Base-by-base conservation (phyloP, 2,888 invertebrate genomes). In the Heliconius erato region DNA sequence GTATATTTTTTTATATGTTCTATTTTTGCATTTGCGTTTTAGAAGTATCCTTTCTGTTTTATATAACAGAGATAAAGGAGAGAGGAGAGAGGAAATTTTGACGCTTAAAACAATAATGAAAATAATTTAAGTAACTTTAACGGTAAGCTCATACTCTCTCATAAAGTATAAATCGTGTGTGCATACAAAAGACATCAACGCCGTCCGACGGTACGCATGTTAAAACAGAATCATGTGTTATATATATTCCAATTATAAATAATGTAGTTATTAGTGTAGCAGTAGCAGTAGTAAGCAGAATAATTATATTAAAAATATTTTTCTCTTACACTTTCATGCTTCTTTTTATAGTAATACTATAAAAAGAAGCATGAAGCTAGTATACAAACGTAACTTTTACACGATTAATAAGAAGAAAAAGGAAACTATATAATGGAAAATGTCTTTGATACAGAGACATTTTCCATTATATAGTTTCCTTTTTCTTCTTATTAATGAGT, bases 131-230 rank as follows among this genome's bases (percentile, higher is more conserved):
- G 35, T 35, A 63, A 76, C n/a, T n/a, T 40, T 26, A 63, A 63
- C 16, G 59, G 16, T 76, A 76, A 76, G 76, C 59, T 23, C 59
- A 59, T 40, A 54, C 3, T 63, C 40, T 11, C 40, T 11, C 40
- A 40, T 40, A 63, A 54, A 59, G n/a, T 44, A 16, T 54, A 76
- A 82, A 68, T 65, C 76, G 77, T 83, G 76, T 79, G 83, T 87
- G 84, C 91, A 88, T 91, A 89, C 87, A 92, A 94, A 94, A 94
- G 94, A 94, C 92, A 90, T 94, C 93, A 94, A 94, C 94, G 94
- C 88, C 87, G 85, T 82, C 91, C 91, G 91, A 84, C 91, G 91
- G 91, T 82, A 49, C 44, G 40, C 67, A 44, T 68, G 4, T 23
- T 67, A 11, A 78, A 49, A 32, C 19, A 44, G 28, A 28, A 40